Conservation (phyloP, 2,113 vertebrate genomes). For the Irena cyanogastra region DNA sequence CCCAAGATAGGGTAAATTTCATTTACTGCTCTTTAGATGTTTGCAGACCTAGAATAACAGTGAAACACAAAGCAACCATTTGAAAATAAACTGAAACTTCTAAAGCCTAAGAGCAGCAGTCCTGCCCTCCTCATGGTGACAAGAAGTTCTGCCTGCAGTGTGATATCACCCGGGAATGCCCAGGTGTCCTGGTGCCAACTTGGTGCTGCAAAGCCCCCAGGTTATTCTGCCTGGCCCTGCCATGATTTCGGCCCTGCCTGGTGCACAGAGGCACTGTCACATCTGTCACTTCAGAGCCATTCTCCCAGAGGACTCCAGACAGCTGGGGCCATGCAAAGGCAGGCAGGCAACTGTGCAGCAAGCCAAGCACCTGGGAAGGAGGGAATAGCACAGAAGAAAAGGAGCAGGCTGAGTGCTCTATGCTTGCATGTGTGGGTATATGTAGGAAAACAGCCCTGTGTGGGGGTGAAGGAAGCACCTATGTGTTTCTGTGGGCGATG, state of each 20-base stretch:
- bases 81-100: background rate
- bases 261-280: background rate
- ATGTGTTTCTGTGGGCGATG: background rate
- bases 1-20: background rate
- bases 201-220: background rate
- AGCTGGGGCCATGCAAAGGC: background rate
- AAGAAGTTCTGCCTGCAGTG: background rate
- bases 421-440: background rate
- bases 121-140: background rate
- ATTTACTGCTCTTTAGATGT: background rate
- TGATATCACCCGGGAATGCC: background rate
- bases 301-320: background rate
- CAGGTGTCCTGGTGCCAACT: background rate
- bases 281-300: background rate
- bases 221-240: background rate
- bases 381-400: background rate
- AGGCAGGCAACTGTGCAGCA: background rate
- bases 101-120: background rate
- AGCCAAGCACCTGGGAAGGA: background rate
- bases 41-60: background rate
- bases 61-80: background rate
- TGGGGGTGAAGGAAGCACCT: slow-evolving; percentile 20
- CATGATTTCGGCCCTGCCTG: background rate
- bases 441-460: background rate
- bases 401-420: background rate